Evolutionary conservation across 2,797 vertebrate genomes (phyloP).

Genomic region (Thamnophis elegans): DNA sequence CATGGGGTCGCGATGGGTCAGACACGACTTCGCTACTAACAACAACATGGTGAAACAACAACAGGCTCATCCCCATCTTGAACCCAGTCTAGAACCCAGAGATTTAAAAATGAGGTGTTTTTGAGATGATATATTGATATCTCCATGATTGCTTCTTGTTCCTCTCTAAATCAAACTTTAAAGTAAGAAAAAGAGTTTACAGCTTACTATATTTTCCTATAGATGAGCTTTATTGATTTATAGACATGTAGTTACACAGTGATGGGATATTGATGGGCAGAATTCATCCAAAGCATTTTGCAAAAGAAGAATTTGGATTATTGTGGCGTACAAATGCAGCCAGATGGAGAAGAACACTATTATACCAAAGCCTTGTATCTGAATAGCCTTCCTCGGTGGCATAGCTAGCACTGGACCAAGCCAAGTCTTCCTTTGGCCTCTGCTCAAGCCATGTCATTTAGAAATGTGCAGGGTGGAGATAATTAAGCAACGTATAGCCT

Average conservation of each 20-base stretch:
- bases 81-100: neutral
- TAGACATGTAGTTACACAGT: neutral
- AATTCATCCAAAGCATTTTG: neutral
- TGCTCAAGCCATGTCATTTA: neutral
- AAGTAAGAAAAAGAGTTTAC: neutral
- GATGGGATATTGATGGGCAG: neutral
- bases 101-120: neutral
- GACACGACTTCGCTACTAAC: no score
- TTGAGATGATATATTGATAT: neutral
- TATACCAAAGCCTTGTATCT: neutral
- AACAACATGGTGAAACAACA: no score
- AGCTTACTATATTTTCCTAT: neutral
- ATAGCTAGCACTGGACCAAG: neutral
- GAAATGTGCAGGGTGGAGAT: constrained; percentile 19
- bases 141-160: neutral
- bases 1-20: no score
- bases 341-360: neutral
- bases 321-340: neutral
- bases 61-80: neutral
- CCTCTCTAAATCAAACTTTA: neutral
- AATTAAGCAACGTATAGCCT: constrained; percentile 29
- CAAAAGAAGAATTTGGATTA: neutral
- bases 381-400: neutral
- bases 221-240: neutral
- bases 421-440: neutral